Evolutionary conservation across 2,113 vertebrate species (phyloP), one percentile per base, ranked within the genome.

Genomic region (Tenrec ecaudatus): DNA sequence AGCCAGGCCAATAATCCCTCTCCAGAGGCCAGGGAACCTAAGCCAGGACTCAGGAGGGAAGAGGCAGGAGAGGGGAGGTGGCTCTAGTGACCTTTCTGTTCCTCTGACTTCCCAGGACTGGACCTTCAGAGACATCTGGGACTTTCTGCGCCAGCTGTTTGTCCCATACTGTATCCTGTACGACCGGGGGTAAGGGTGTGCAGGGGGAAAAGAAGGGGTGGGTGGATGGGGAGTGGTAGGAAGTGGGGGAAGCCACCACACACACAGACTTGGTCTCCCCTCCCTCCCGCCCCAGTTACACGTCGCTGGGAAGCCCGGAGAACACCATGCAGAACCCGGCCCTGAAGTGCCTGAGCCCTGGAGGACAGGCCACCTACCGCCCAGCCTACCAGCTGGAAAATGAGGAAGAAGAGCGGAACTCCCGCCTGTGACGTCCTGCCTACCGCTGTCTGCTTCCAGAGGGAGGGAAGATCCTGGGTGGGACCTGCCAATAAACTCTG

Each of bases 111-210:
- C 20, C 8, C 95, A 99, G 99, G 99, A 99, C 97, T 99, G 99
- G 99, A 98, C 98, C 0, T 99, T 99, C 96, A 98, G 99, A 58
- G 99, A 99, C 96, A 99, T 99, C 97, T 99, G 99, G 99, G 98
- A 98, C 0, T 99, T 99, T 88, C 96, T 99, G 76, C 99, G 99
- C 68, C 98, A 98, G 1, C 97, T 99, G 3, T 99, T 98, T 8
- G 98, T 99, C 31, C 99, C 99, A 0, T 99, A 99, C 98, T 99
- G 99, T 47, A 96, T 99, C 90, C 99, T 99, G 31, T 99, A 99
- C 1, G 99, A 99, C 95, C 99, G 98, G 95, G 99, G 99, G 99
- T 99, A 97, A 98, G 98, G 83, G 23, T 7, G 16, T 0, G 23
- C 33, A n/a, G n/a, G 38, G 29, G 53, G 36, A 25, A 27, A 20